Evolutionary conservation across 2,113 vertebrate species (phyloP), one percentile per base, ranked within the genome.

Genomic region (Corythaeola cristata): DNA sequence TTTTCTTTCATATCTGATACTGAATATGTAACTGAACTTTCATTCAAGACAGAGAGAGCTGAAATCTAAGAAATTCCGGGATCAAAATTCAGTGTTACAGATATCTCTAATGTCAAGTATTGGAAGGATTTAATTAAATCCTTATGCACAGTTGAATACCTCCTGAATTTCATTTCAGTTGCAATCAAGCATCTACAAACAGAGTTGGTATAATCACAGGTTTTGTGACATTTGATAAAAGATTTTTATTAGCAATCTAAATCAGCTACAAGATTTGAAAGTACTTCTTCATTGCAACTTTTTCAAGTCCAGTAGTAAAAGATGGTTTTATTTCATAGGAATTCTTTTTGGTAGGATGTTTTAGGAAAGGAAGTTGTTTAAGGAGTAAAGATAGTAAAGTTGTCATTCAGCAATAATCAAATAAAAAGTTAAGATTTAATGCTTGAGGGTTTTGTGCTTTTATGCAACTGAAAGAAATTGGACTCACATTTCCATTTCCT

Each of bases 91-190:
- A 72, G 60, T 72, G 68, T 89, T 91, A 75, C 30, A 81, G 89
- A 62, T 88, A 94, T 94, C 93, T 90, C 28, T 84, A 91, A 76
- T 62, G 69, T 88, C 66, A 94, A 87, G 53, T 60, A 75, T 60
- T 95, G 10, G 66, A 93, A 91, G 49, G 56, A 89, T 93, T 96
- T 89, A 89, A 91, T 94, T 94, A 93, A 95, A 82, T 75, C 58
- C 19, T 95, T 96, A 69, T 45, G 77, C 82, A 91, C 74, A 76
- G 33, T 88, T 94, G 96, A 96, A 93, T 93, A 53, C 39, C n/a
- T 94, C 28, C 62, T 85, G 85, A 93, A 96, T 95, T 93, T 93
- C 19, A 69, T 85, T 94, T 88, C 44, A 53, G 30, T 88, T 93
- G 67, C 88, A 85, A 26, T 88, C 71, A 82, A 66, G 60, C 66